Conservation (phyloP, 37 sponge, comb jelly and placozoan genomes). For the Chondrilla cf. caribensis region DNA sequence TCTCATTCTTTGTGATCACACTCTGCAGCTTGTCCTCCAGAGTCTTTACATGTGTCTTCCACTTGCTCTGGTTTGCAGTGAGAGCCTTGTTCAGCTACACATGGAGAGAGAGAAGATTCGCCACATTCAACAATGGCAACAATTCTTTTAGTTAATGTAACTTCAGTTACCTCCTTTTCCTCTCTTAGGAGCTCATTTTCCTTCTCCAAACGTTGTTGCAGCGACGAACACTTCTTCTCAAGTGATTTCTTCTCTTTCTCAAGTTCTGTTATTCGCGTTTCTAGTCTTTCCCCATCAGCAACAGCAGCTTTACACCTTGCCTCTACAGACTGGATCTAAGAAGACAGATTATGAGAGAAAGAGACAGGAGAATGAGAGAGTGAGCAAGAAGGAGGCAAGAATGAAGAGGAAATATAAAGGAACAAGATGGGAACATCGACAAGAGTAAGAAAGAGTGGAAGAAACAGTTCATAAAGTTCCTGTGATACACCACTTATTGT, state of each 20-base stretch:
- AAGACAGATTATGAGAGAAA: neutral
- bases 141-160: neutral
- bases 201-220: conserved; percentile 49
- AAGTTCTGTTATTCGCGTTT: conserved; percentile 26
- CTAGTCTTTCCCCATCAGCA: conserved; percentile 41
- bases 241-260: conserved; percentile 61
- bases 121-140: neutral
- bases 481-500: too few relatives aligned
- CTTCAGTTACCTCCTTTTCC: conserved; percentile 89
- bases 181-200: conserved; percentile 50
- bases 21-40: conserved; percentile 68
- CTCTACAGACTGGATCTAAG: conserved; percentile 32
- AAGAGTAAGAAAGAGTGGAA: neutral
- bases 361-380: neutral
- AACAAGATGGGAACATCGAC: neutral
- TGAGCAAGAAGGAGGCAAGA: neutral
- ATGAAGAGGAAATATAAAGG: neutral
- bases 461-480: too few relatives aligned
- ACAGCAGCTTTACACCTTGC: conserved; percentile 45
- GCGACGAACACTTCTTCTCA: conserved; percentile 63
- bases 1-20: conserved; percentile 43
- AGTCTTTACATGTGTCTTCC: conserved; percentile 44
- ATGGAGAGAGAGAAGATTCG: neutral
- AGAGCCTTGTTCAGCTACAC: conserved; percentile 83
- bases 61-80: conserved; percentile 66